Base-by-base conservation (phyloP, 2,888 invertebrate species). In the Chrysopilus asiliformis region DNA sequence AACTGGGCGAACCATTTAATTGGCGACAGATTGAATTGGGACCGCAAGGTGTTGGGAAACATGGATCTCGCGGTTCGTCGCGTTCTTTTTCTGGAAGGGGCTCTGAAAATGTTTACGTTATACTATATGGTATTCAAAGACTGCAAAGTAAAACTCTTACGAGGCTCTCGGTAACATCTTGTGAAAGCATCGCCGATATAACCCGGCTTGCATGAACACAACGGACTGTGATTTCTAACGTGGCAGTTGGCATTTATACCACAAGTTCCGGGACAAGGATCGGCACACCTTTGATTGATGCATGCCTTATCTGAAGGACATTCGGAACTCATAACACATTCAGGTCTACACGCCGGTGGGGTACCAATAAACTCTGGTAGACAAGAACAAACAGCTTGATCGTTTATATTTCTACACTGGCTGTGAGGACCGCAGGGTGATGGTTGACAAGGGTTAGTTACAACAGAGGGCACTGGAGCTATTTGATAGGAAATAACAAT, bases 171-270 rank as follows among this genome's bases (percentile, higher is more conserved):
- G 43, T 64, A 63, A 47, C 78, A 78, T 48, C 70, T 65, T 24
- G 71, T 71, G 55, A 84, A 83, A 20, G 83, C 79, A 65, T 84
- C 80, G 48, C 84, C 82, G 45, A 77, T 76, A 50, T 70, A 80
- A 32, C 76, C 75, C 44, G 62, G 56, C 32, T 68, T 68, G 53
- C 86, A 86, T 9, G 72, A 72, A 55, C 85, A 86, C 44, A 82
- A 72, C 2, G 85, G 83, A 49, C 76, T 78, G 55, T 85, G 85
- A 51, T 82, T 81, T 15, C 77, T 68, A 3, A 82, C 79, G 52
- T 72, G 70, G 50, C 84, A 85, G 45, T 71, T 67, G 1, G 83
- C 74, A 44, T 75, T 74, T 32, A 70, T 65, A 20, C 74, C 75
- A 49, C 75, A 76, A 3, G 68, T 64, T 16, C 66, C 68, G 2